These are phyloP conservation scores for Hippoglossus stenolepis DNA, from an alignment of 2,113 vertebrate genomes.

Conservation along the genomic window DNA sequence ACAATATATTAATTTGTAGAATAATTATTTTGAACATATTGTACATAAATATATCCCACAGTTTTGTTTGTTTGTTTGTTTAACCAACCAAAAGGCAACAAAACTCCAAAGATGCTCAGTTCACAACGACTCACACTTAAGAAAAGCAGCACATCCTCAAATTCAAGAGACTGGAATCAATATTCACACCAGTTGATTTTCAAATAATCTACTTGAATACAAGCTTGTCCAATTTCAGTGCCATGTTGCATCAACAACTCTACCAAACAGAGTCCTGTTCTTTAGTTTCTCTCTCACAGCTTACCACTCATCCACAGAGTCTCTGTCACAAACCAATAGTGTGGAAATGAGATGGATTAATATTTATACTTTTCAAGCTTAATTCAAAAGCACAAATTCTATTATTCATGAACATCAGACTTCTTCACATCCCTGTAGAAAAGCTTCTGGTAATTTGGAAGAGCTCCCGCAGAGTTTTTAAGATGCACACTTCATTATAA, in stretches of 20 bases:
- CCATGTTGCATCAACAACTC: background rate
- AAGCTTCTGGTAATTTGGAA: conserved; percentile 51
- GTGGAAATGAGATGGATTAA: conserved; percentile 36
- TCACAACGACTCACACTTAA: background rate
- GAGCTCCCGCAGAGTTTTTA: conserved; percentile 39
- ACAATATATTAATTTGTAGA: too few species aligned
- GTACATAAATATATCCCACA: too few species aligned
- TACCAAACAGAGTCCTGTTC: background rate
- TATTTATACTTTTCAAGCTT: conserved; percentile 44
- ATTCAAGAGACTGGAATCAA: too few species aligned
- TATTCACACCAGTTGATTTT: too few species aligned
- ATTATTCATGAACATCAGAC: conserved; percentile 49
- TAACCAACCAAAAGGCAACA: too few species aligned
- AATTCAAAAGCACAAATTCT: conserved; percentile 46
- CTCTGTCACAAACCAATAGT: conserved; percentile 30
- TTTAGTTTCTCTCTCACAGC: background rate
- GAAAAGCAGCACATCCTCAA: background rate
- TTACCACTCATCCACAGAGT: background rate
- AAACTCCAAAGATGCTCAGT: too few species aligned
- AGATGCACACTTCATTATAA: conserved; percentile 20
- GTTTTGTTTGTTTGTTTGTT: too few species aligned
- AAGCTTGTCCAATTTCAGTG: background rate
- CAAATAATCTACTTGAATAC: background rate
- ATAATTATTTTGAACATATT: too few species aligned
- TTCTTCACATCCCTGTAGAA: conserved; percentile 42